phyloP scores from a whole-genome alignment of 2,113 vertebrate genomes.

The Acanthisitta chloris region DNA sequence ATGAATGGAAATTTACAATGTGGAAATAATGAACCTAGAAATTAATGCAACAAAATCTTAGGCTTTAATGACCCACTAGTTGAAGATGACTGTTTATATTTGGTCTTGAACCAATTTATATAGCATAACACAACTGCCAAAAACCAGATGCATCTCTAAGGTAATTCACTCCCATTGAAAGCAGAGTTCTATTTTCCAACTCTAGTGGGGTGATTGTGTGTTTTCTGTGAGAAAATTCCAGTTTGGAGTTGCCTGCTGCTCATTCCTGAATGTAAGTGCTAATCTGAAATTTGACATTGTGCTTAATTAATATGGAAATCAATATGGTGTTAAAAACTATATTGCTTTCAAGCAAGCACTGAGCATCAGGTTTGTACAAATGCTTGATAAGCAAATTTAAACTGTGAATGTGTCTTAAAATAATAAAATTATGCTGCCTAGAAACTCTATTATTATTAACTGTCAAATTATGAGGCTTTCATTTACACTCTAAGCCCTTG shows the following conservation, averaged over 20 bases:
- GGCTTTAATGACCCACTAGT: not conserved
- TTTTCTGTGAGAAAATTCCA: not conserved
- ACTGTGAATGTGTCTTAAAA: not conserved
- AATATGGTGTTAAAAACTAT: not conserved
- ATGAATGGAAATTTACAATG: not conserved
- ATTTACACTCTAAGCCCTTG: not conserved
- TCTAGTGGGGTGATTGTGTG: rapidly evolving
- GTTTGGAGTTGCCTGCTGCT: not conserved
- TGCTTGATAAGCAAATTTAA: not conserved
- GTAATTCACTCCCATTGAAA: not conserved
- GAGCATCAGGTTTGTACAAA: not conserved
- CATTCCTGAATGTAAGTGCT: not conserved
- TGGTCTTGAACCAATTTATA: not conserved
- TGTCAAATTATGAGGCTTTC: not conserved
- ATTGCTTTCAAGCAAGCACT: not conserved
- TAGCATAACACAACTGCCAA: not conserved
- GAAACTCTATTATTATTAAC: not conserved
- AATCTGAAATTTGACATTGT: not conserved
- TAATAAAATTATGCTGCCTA: not conserved
- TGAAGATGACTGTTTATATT: not conserved
- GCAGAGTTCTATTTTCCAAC: not conserved
- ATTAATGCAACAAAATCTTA: not conserved
- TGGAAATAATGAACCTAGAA: not conserved
- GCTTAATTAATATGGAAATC: not conserved
- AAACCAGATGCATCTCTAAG: not conserved